Percentiles rank a stretch among this genome's conserved stretches.
Evolutionary conservation across 1,140 invertebrate genomes (phyloP).

Genomic region (Eupeodes corollae): DNA sequence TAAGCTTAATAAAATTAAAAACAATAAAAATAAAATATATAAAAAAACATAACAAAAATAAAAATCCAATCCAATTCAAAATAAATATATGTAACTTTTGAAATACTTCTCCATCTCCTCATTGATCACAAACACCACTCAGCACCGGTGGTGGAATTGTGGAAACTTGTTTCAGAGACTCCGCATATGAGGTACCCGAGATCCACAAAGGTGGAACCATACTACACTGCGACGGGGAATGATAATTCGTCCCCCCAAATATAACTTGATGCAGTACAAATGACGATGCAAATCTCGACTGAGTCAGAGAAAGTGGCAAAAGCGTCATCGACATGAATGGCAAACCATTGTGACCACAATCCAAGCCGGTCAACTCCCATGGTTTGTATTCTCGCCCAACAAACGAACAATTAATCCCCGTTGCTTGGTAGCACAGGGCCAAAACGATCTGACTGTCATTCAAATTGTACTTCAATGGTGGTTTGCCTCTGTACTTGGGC

Average conservation of each 20-base stretch:
- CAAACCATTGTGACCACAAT: constrained; percentile 2
- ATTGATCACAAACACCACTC: too few relatives aligned
- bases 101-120: too few relatives aligned
- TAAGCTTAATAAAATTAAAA: too few relatives aligned
- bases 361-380: neutral
- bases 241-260: constrained; percentile 2
- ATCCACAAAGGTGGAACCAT: constrained; percentile 5
- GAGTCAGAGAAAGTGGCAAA: constrained; percentile 6
- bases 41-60: too few relatives aligned
- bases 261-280: constrained; percentile 4
- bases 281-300: constrained; percentile 3
- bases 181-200: constrained; percentile 5
- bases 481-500: constrained; percentile 10
- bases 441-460: constrained; percentile 12
- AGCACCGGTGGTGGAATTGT: too few relatives aligned
- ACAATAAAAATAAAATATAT: too few relatives aligned
- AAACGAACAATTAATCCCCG: constrained; percentile 3
- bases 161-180: constrained; percentile 3
- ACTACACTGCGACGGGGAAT: constrained; percentile 7
- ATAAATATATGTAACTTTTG: too few relatives aligned
- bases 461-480: constrained; percentile 9
- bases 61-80: too few relatives aligned
- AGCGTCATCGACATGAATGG: constrained; percentile 4
- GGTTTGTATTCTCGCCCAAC: constrained; percentile 3
- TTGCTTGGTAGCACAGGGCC: constrained; percentile 5